Evolutionary conservation across 2,113 vertebrate genomes (phyloP).

Genomic region (Struthidea cinerea): DNA sequence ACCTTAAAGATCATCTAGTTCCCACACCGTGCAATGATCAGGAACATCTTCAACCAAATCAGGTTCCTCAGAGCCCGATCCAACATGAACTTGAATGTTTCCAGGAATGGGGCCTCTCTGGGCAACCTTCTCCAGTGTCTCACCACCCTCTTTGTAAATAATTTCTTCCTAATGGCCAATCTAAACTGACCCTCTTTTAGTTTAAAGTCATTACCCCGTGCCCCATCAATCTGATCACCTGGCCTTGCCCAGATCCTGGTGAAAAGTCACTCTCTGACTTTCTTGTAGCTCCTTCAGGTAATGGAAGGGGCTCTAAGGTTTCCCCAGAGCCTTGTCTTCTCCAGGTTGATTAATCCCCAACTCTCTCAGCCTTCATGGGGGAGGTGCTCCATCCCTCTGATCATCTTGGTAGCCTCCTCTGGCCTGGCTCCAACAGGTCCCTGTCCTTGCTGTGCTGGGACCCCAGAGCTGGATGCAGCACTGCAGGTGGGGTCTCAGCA

Average conservation of each 20-base stretch:
- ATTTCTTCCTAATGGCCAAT: background rate
- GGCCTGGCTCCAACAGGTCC: background rate
- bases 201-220: background rate
- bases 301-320: background rate
- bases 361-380: accelerated
- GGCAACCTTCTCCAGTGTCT: background rate
- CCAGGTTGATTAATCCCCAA: accelerated
- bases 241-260: background rate
- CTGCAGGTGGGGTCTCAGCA: background rate
- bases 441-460: background rate
- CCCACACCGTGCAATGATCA: background rate
- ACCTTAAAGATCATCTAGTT: background rate
- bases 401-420: background rate
- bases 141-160: background rate
- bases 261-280: background rate
- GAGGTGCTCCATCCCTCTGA: background rate
- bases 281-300: background rate
- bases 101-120: background rate
- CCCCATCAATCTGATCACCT: background rate
- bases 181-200: background rate
- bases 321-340: background rate
- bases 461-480: background rate
- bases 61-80: accelerated
- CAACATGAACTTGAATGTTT: background rate
- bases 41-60: background rate